These are phyloP conservation scores for Sitta europaea DNA, from an alignment of 2,113 vertebrate species.

Conservation along the genomic window DNA sequence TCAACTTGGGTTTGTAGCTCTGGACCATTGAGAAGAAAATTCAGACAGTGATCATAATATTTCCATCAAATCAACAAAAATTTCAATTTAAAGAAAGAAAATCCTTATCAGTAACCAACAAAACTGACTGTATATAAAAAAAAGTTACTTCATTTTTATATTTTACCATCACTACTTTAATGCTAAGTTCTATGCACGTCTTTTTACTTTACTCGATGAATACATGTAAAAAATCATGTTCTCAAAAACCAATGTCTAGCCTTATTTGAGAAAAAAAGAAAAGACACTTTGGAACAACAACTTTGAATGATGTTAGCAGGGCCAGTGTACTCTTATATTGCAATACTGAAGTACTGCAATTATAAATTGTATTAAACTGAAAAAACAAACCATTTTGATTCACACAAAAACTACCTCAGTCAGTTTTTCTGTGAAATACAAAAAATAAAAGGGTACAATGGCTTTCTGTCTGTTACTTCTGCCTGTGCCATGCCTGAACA, in stretches of 20 bases:
- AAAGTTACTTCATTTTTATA: neutral
- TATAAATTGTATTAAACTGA: slow-evolving; percentile 27
- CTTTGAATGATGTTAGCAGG: neutral
- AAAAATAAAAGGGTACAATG: slow-evolving; percentile 83
- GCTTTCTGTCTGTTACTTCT: slow-evolving; percentile 84
- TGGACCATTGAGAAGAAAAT: neutral
- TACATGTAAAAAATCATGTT: neutral
- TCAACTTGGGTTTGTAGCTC: neutral
- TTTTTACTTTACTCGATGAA: neutral
- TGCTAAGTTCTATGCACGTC: neutral
- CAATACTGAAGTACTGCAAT: neutral
- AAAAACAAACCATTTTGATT: slow-evolving; percentile 27
- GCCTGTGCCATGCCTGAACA: slow-evolving; percentile 71
- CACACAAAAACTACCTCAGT: slow-evolving; percentile 57
- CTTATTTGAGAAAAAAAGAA: neutral
- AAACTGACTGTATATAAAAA: neutral
- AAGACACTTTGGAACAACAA: neutral
- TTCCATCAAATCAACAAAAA: neutral
- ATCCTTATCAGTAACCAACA: accelerated
- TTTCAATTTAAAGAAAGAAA: neutral
- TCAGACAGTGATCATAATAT: neutral
- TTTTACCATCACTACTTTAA: neutral
- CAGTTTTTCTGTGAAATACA: slow-evolving; percentile 68
- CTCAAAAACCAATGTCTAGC: neutral
- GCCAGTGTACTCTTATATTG: neutral